phyloP scores from a whole-genome alignment of 2,113 vertebrate genomes.

The Willisornis vidua region DNA sequence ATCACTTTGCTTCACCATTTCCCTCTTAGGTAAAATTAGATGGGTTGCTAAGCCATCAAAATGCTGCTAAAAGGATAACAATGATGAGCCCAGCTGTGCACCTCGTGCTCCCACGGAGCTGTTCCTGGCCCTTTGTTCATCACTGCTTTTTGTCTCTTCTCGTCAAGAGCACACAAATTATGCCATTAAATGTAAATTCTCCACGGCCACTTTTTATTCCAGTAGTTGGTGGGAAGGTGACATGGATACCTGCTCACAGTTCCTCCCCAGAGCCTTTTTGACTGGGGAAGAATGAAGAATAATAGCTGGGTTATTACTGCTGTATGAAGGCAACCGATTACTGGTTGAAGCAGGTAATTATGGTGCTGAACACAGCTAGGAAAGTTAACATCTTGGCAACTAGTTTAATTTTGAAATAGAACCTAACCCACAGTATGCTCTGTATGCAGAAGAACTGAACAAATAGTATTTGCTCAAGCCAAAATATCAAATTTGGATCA shows the following conservation, averaged over 20 bases:
- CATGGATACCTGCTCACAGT: neutral
- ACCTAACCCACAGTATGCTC: neutral
- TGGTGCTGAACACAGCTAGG: neutral
- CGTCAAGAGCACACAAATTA: neutral
- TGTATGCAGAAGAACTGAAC: neutral
- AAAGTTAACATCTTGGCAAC: neutral
- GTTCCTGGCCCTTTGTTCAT: neutral
- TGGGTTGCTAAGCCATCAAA: neutral
- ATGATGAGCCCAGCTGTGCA: neutral
- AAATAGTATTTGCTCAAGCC: neutral
- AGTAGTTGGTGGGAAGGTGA: neutral
- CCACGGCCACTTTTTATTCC: neutral
- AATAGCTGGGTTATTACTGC: neutral
- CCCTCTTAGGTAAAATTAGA: conserved; percentile 5
- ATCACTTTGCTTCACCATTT: neutral
- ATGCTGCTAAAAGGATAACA: neutral
- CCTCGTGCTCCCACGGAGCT: neutral
- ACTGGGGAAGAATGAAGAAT: neutral
- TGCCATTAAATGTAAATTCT: neutral
- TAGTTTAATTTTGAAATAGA: neutral
- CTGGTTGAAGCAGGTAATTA: neutral
- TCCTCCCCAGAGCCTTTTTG: neutral
- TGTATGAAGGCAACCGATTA: neutral
- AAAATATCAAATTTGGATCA: neutral
- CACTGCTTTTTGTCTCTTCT: neutral